Conservation (phyloP, 2,888 invertebrate species). For the Mimas tiliae region DNA sequence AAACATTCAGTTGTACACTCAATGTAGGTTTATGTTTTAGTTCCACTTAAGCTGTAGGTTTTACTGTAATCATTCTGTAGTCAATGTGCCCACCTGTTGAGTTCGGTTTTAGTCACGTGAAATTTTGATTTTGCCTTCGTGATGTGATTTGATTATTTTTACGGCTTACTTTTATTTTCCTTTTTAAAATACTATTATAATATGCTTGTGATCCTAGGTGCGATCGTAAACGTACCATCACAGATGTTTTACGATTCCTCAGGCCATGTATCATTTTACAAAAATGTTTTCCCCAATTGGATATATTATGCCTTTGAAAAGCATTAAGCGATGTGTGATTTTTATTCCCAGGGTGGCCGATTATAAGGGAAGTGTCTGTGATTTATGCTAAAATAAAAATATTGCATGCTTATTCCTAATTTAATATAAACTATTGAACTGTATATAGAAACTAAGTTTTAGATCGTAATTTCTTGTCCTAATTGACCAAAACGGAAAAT, state of each 20-base stretch:
- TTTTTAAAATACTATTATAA: constrained; percentile 8
- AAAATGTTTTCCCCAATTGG: constrained; percentile 3
- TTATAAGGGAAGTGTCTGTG: constrained; percentile 80
- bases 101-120: constrained; percentile 60
- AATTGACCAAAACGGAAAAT: constrained; percentile 72
- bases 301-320: constrained; percentile 14
- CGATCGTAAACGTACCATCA: constrained; percentile 17
- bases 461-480: constrained; percentile 62
- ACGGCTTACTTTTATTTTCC: constrained; percentile 3
- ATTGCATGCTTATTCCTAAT: constrained; percentile 80
- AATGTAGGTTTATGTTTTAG: constrained; percentile 47
- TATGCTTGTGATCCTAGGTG: constrained; percentile 23
- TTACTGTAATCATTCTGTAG: constrained; percentile 65
- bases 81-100: constrained; percentile 78
- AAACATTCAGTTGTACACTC: constrained; percentile 47
- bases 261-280: constrained; percentile 27
- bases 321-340: constrained; percentile 34
- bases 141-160: constrained; percentile 35
- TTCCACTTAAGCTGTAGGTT: constrained; percentile 54
- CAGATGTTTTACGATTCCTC: constrained; percentile 27
- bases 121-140: constrained; percentile 44
- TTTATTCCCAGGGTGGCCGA: constrained; percentile 64
- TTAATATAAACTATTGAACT: constrained; percentile 67
- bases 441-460: constrained; percentile 73
- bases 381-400: constrained; percentile 77